phyloP scores from a whole-genome alignment of 2,888 invertebrate genomes.

The Chrysolina haemoptera region DNA sequence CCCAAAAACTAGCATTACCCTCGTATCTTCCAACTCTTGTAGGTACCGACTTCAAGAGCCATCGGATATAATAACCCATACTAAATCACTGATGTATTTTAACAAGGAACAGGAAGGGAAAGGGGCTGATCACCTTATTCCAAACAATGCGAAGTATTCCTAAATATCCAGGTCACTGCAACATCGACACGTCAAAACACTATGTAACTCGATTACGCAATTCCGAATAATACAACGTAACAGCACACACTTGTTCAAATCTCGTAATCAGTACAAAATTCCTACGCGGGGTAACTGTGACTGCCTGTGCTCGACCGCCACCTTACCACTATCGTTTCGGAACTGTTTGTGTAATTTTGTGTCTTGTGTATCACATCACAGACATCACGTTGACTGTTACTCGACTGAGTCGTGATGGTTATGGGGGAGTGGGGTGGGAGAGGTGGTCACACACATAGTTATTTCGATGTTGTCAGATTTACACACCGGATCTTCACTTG shows the following conservation, averaged over 20 bases:
- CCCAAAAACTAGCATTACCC: slow-evolving; percentile 12
- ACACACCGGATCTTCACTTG: slow-evolving; percentile 69
- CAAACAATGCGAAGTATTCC: slow-evolving; percentile 39
- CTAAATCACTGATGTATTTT: neutral
- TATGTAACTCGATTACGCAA: slow-evolving; percentile 44
- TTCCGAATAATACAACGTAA: slow-evolving; percentile 40
- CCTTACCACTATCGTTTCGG: slow-evolving; percentile 68
- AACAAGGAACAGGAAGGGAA: slow-evolving; percentile 17
- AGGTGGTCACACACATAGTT: slow-evolving; percentile 53
- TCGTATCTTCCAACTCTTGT: slow-evolving; percentile 3
- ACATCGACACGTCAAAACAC: slow-evolving; percentile 47
- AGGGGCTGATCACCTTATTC: slow-evolving; percentile 41
- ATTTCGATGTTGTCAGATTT: slow-evolving; percentile 56
- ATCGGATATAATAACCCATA: neutral
- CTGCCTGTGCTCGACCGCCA: slow-evolving; percentile 64
- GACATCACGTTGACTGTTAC: slow-evolving; percentile 51
- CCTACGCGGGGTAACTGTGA: slow-evolving; percentile 67
- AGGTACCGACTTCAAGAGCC: neutral
- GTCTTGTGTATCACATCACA: slow-evolving; percentile 27
- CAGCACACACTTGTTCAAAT: slow-evolving; percentile 42
- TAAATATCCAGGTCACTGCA: slow-evolving; percentile 48
- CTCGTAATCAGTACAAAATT: slow-evolving; percentile 29
- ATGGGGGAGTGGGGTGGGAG: slow-evolving; percentile 63
- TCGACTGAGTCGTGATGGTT: slow-evolving; percentile 43
- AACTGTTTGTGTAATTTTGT: slow-evolving; percentile 59